phyloP scores from a whole-genome alignment of 92 coral and sea anemone species.

The Anthopleura xanthogrammica region DNA sequence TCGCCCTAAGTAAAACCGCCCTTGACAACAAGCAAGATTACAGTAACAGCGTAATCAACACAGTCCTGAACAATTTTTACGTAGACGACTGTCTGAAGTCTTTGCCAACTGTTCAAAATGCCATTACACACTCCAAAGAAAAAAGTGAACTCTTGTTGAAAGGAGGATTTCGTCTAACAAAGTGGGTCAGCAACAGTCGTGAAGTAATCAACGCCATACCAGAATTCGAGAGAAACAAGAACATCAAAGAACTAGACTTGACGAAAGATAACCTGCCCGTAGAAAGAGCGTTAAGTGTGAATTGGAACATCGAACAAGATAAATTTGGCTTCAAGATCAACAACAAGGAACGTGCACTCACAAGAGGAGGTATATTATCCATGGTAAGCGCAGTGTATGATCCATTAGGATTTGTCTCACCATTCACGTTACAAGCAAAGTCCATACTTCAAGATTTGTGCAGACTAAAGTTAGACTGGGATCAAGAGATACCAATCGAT shows the following conservation, averaged over 20 bases:
- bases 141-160: neutral
- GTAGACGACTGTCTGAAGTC: slow-evolving; percentile 22
- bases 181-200: slow-evolving; percentile 16
- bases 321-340: neutral
- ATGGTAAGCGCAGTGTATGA: slow-evolving; percentile 8
- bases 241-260: slow-evolving; percentile 21
- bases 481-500: neutral
- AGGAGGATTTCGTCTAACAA: slow-evolving; percentile 20
- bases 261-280: slow-evolving; percentile 1
- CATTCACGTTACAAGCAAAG: slow-evolving; percentile 11
- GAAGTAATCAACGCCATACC: slow-evolving; percentile 6
- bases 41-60: neutral
- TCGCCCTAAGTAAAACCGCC: slow-evolving; percentile 4
- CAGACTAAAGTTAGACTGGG: slow-evolving; percentile 3
- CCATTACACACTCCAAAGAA: slow-evolving; percentile 2
- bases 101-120: slow-evolving; percentile 5
- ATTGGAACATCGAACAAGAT: slow-evolving; percentile 12
- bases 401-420: slow-evolving; percentile 19
- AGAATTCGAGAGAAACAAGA: neutral
- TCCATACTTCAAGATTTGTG: slow-evolving; percentile 11
- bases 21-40: slow-evolving; percentile 11
- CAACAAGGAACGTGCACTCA: neutral
- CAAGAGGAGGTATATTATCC: slow-evolving; percentile 15
- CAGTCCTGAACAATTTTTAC: slow-evolving; percentile 13
- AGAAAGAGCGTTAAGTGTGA: slow-evolving; percentile 12